Base-by-base conservation (phyloP, 2,113 vertebrate genomes). In the Hippocampus abdominalis region DNA sequence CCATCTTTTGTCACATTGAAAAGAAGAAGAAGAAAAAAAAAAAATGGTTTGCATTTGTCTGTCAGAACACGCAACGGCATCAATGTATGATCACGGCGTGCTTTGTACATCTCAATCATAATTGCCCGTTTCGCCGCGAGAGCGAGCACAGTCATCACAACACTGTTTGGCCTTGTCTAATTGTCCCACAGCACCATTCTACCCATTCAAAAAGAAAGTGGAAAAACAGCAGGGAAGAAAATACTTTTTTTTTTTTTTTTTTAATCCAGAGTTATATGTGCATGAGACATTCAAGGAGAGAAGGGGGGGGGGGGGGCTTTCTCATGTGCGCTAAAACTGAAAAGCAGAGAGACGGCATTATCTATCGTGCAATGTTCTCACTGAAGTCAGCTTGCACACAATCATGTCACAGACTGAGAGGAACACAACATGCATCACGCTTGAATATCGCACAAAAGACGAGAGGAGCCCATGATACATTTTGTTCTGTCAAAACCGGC, bases 141-240 rank as follows among this genome's bases (percentile, higher is more conserved):
- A 64, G 65, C 66, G 64, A n/a, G 51, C 49, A 70, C 51, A 54
- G 61, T 48, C 74, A 66, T 82, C 75, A 67, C 59, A 73, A 69
- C 49, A 67, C 66, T 67, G 64, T 67, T 62, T 78, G 76, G 79
- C 75, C 83, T 82, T 77, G 81, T 80, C 68, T 84, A 80, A 88
- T 81, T 85, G 77, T 82, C 72, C 60, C 46, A 25, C 11, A 68
- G 68, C 63, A 73, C 75, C 71, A 48, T 69, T 53, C 57, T 56
- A 54, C 48, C 64, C 62, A 77, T 80, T 80, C 74, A 78, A 62
- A 77, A 80, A 71, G 48, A 42, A 11, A 62, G 46, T 44, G n/a
- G 40, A 69, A 71, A 72, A 39, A 51, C 44, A 78, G 54, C n/a
- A 0, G 39, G 32, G 62, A 74, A 42, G 42, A 46, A 78, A 56